Conservation (phyloP, 2,888 invertebrate species). For the Zelleria hepariella region DNA sequence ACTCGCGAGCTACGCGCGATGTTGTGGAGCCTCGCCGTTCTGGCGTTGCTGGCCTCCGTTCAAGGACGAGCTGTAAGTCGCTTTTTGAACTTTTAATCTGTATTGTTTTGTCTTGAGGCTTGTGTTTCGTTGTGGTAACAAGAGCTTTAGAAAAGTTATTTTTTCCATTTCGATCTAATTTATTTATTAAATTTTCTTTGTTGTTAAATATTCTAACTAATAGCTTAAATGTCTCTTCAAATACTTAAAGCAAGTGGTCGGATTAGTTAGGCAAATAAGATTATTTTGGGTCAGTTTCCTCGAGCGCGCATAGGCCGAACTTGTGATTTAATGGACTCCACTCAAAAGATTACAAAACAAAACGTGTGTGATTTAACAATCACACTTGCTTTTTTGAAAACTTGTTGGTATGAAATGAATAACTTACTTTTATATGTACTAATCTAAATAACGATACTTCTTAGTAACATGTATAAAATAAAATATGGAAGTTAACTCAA, state of each 20-base stretch:
- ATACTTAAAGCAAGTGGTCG: no score
- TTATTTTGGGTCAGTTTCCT: neutral
- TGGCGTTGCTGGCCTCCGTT: constrained; percentile 54
- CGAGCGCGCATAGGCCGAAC: neutral
- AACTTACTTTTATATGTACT: no score
- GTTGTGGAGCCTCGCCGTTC: constrained; percentile 48
- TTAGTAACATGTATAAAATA: no score
- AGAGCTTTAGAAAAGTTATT: neutral
- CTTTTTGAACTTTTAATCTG: neutral
- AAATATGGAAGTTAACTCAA: no score
- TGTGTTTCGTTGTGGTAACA: neutral
- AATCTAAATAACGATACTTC: no score
- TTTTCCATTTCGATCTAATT: neutral
- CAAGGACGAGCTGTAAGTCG: constrained; percentile 65
- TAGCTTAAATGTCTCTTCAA: no score
- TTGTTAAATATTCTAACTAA: neutral
- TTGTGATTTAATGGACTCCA: neutral
- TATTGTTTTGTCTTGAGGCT: neutral
- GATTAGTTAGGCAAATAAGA: neutral
- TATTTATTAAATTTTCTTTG: neutral
- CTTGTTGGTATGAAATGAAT: no score
- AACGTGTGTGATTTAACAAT: neutral
- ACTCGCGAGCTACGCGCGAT: constrained; percentile 47
- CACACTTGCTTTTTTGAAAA: neutral
- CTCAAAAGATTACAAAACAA: neutral